phyloP scores from a whole-genome alignment of 2,113 vertebrate genomes.

The Tangachromis dhanisi region DNA sequence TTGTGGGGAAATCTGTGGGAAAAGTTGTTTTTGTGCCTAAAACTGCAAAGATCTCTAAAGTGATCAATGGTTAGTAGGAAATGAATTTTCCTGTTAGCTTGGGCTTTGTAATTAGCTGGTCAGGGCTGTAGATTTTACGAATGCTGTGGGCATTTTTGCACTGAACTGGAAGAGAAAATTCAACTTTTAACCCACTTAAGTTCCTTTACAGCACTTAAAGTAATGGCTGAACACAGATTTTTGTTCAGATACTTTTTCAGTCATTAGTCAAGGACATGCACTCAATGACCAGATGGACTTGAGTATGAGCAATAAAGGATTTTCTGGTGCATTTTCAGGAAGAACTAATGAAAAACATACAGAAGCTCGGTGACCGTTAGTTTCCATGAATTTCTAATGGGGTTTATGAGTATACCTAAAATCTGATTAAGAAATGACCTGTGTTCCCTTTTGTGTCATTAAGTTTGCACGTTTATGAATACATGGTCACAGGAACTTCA shows the following conservation, averaged over 20 bases:
- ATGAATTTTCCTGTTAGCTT: background rate
- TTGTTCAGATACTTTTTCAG: background rate
- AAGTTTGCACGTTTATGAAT: background rate
- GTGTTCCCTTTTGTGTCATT: background rate
- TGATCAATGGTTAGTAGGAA: background rate
- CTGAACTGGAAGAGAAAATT: background rate
- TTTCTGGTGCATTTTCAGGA: background rate
- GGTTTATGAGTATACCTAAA: background rate
- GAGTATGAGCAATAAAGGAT: background rate
- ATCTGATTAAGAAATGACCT: background rate
- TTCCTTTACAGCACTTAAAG: background rate
- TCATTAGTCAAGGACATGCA: background rate
- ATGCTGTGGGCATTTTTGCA: background rate
- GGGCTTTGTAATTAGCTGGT: background rate
- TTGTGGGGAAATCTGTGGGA: background rate
- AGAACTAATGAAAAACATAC: background rate
- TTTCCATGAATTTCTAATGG: background rate
- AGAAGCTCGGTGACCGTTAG: background rate
- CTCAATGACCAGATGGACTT: background rate
- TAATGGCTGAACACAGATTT: background rate
- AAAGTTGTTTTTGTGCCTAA: background rate
- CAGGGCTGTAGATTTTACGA: background rate
- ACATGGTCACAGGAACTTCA: background rate
- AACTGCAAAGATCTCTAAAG: background rate
- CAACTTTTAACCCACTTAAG: background rate